These are phyloP conservation scores for Glossophaga mutica DNA, from an alignment of 2,797 vertebrate species.

Conservation along the genomic window DNA sequence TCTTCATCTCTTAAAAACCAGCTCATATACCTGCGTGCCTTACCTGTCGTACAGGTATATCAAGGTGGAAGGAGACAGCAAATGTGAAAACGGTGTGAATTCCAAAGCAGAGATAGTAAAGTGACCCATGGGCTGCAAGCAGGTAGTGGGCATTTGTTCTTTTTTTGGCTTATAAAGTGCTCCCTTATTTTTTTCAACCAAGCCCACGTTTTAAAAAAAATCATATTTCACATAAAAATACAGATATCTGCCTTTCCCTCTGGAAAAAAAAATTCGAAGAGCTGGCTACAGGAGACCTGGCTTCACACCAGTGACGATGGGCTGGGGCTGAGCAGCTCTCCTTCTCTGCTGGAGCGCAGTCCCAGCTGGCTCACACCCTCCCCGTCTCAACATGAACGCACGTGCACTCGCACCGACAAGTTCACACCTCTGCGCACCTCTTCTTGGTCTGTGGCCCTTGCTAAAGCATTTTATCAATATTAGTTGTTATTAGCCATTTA, in stretches of 20 bases:
- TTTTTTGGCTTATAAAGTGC: not conserved
- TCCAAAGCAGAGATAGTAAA: not conserved
- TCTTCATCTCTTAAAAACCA: not conserved
- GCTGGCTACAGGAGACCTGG: not conserved
- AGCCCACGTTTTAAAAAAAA: not conserved
- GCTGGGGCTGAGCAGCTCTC: not conserved
- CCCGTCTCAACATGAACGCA: fast-evolving
- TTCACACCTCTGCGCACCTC: not conserved
- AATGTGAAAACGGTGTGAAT: not conserved
- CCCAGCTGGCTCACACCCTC: not conserved
- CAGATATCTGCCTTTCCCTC: not conserved
- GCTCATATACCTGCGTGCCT: not conserved
- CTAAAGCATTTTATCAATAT: not conserved
- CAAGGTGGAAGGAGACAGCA: not conserved
- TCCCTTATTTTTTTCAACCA: not conserved
- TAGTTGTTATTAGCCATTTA: not conserved
- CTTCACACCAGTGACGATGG: not conserved
- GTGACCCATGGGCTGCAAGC: not conserved
- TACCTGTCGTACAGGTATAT: not conserved
- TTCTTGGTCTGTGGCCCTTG: not conserved
- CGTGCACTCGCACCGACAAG: not conserved
- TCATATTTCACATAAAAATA: slow-evolving; percentile 8
- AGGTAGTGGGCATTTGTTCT: not conserved
- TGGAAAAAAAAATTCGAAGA: not conserved
- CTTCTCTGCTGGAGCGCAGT: not conserved